phyloP scores from a whole-genome alignment of 2,888 invertebrate species.

The Xestia c-nigrum region DNA sequence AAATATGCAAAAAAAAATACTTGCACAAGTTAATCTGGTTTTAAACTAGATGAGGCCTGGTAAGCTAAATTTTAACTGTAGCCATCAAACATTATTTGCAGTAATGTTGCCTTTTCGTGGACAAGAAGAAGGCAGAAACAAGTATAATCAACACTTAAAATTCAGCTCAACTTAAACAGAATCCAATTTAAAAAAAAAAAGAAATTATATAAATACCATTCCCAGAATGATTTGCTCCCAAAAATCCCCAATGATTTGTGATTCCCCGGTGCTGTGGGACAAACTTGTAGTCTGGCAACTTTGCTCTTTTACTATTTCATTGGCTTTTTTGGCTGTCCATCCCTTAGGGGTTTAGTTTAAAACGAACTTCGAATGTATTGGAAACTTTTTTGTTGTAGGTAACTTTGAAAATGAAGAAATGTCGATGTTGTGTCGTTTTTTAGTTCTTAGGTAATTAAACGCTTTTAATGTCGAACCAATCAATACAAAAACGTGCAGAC shows the following conservation, averaged over 20 bases:
- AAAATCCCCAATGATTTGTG: slow-evolving; percentile 23
- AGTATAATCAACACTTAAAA: neutral
- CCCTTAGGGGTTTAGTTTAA: slow-evolving; percentile 50
- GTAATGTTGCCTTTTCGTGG: neutral
- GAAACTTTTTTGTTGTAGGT: slow-evolving; percentile 11
- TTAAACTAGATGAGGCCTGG: neutral
- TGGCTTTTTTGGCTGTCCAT: slow-evolving; percentile 48
- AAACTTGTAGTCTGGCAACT: slow-evolving; percentile 53
- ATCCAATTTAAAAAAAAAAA: neutral
- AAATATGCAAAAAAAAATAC: too few species aligned
- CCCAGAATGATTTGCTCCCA: neutral
- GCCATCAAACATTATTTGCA: too few species aligned
- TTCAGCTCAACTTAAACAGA: neutral
- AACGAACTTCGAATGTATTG: slow-evolving; percentile 43
- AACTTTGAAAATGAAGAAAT: neutral
- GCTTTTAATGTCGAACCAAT: neutral
- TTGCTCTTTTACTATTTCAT: slow-evolving; percentile 48
- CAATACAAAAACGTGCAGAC: neutral
- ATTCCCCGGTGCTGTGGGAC: slow-evolving; percentile 26
- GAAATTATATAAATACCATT: neutral
- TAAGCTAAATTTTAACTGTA: neutral
- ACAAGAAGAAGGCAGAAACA: neutral
- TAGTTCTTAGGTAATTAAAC: neutral
- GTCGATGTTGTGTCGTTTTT: neutral
- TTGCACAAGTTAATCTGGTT: neutral